A percentile compares a stretch with the other conserved stretches of the same genome.
Conservation (phyloP, 2,113 vertebrate species). For the Ammodramus savannarum region DNA sequence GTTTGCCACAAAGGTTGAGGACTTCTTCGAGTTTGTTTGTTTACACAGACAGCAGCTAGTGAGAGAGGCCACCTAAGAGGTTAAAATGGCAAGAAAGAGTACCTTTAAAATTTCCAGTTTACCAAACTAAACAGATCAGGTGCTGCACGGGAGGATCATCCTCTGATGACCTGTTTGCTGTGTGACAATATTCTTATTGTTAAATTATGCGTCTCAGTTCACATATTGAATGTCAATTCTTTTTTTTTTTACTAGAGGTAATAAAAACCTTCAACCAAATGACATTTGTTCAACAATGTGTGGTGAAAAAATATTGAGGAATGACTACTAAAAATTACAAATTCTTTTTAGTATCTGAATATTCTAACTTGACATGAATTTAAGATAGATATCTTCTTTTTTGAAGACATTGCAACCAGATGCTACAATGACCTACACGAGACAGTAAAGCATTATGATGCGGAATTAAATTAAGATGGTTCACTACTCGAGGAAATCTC, state of each 20-base stretch:
- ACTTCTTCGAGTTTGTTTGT: slow-evolving; percentile 35
- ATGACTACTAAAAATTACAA: neutral
- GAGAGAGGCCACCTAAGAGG: slow-evolving; percentile 40
- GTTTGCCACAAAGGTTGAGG: slow-evolving; percentile 29
- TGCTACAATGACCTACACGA: neutral
- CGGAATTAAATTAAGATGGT: neutral
- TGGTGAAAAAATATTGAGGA: neutral
- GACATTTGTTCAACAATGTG: neutral
- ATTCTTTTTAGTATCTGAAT: neutral
- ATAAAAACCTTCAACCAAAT: neutral
- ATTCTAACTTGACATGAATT: neutral
- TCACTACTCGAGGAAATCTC: neutral
- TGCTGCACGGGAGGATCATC: neutral
- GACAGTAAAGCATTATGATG: neutral
- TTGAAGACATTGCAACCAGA: neutral
- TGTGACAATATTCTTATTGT: neutral
- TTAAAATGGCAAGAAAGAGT: neutral
- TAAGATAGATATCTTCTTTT: neutral
- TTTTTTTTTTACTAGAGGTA: neutral
- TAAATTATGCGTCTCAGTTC: neutral
- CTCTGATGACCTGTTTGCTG: neutral
- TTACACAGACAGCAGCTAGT: neutral
- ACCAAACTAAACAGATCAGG: neutral
- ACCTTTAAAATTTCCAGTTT: slow-evolving; percentile 24
- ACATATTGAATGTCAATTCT: neutral